phyloP scores from a whole-genome alignment of 2,113 vertebrate species.

The Junco hyemalis region DNA sequence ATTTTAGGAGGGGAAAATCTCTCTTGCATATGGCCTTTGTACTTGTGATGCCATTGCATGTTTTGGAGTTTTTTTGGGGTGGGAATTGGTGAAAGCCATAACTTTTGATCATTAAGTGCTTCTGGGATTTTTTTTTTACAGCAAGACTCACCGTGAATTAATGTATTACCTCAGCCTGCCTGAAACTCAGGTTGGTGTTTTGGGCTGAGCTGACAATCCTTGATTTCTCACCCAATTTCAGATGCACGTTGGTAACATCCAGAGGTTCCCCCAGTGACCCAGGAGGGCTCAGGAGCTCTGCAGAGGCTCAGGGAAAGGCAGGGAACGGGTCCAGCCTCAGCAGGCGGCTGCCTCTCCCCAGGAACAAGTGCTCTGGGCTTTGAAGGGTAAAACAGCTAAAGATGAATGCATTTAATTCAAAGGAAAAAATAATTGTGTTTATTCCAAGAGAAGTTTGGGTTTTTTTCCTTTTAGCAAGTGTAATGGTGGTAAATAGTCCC shows the following conservation, averaged over 20 bases:
- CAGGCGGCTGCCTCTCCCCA: not conserved
- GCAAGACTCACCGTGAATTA: not conserved
- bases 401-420: not conserved
- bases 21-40: not conserved
- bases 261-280: not conserved
- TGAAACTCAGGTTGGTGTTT: not conserved
- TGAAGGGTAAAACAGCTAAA: not conserved
- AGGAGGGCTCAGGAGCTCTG: not conserved
- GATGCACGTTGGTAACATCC: not conserved
- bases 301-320: not conserved
- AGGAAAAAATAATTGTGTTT: not conserved
- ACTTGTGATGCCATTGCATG: not conserved
- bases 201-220: not conserved
- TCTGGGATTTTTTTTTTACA: not conserved
- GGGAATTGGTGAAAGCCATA: not conserved
- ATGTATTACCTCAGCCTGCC: not conserved
- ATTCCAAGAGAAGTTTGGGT: not conserved
- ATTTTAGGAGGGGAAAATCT: not conserved
- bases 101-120: not conserved
- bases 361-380: not conserved
- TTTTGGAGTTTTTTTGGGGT: not conserved
- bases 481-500: not conserved
- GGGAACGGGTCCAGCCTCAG: not conserved
- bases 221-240: not conserved
- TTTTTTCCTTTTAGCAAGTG: not conserved